Evolutionary conservation across 2,113 vertebrate genomes (phyloP).

Genomic region (Carassius gibelio): DNA sequence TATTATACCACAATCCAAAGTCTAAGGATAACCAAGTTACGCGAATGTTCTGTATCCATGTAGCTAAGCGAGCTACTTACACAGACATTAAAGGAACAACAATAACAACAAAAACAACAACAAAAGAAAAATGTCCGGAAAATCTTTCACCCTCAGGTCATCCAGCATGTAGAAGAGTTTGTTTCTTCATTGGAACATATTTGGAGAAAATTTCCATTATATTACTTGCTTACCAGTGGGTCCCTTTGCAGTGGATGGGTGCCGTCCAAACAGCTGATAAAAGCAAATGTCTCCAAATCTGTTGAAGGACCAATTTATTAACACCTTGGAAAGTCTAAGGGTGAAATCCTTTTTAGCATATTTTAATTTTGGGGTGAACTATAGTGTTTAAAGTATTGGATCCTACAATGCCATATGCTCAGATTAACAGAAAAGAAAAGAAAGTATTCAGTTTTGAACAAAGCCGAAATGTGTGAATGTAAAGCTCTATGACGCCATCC

Average conservation of each 20-base stretch:
- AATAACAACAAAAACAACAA: not conserved
- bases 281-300: too few relatives aligned
- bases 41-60: not conserved
- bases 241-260: too few relatives aligned
- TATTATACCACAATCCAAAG: not conserved
- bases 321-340: too few relatives aligned
- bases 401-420: not conserved
- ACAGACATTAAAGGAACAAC: not conserved
- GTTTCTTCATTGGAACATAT: not conserved
- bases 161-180: not conserved
- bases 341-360: too few relatives aligned
- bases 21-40: not conserved
- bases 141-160: not conserved
- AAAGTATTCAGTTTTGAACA: not conserved
- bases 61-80: not conserved
- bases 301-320: too few relatives aligned
- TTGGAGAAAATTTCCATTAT: too few relatives aligned
- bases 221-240: not conserved
- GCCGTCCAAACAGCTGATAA: too few relatives aligned
- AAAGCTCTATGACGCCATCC: constrained; percentile 26
- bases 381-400: not conserved
- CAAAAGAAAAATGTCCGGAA: too few relatives aligned
- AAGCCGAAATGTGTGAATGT: not conserved
- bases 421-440: not conserved
- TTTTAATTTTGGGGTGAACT: too few relatives aligned